Base-by-base conservation (phyloP, 2,888 invertebrate species). In the Portevinia maculata region DNA sequence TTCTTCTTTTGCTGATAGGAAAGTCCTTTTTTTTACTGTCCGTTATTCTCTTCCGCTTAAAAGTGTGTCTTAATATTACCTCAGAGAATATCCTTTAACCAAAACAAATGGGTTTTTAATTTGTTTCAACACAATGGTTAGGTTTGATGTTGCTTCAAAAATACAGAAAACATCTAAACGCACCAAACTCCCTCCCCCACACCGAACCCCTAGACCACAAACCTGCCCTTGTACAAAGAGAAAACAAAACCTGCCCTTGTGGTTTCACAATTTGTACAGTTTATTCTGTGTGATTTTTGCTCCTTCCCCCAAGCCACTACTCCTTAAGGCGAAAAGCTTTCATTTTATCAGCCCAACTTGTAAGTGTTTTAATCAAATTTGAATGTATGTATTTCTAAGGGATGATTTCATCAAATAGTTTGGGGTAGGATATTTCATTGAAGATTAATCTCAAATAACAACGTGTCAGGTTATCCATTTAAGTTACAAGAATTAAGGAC, bases 101-200 rank as follows among this genome's bases (percentile, higher is more conserved):
- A 88, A 88, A 88, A 89, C 87, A 89, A 90, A 90, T 90, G 89
- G 85, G 87, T 88, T 90, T 89, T 90, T 90, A 89, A 90, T 90
- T 90, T 90, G 88, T 87, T 88, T 84, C 86, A 86, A 60, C 55
- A 69, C 62, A 78, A 81, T 79, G 75, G 60, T 60, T 46, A 48
- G 71, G 55, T 73, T 69, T 84, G 75, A 70, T 74, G 24, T 62
- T 70, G 41, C 37, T 13, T 19, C 34, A 57, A 48, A 53, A 15
- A 28, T 44, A 37, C 0, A 17, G 7, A 55, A 24, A 39, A 41
- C 11, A 34, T 11, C 9, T 13, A 52, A 41, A 57, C n/a, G n/a
- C n/a, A n/a, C 4, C 7, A 8, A 37, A 28, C 21, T 15, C 32
- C 30, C 48, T 30, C 37, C 13, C 19, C 13, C 15, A 5, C 19